Conservation (phyloP, 2,113 vertebrate genomes). For the Perca flavescens region DNA sequence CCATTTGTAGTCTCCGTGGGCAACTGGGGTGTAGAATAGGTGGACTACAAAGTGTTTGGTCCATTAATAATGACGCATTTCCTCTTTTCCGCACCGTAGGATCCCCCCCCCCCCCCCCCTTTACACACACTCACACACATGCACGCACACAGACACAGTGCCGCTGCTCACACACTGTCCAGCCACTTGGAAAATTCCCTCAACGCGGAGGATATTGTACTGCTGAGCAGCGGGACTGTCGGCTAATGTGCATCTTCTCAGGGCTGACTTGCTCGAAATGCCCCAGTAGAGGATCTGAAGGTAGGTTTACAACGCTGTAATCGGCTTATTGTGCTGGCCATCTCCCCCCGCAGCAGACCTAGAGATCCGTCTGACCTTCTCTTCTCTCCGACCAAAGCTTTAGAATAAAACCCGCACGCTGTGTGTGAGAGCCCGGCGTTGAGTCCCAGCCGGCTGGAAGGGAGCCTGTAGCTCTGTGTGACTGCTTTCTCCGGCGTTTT, state of each 20-base stretch:
- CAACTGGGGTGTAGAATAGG: background rate
- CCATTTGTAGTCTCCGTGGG: background rate
- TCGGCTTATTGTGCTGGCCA: constrained; percentile 56
- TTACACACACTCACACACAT: constrained; percentile 49
- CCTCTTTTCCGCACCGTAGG: constrained; percentile 71
- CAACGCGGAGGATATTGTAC: constrained; percentile 71
- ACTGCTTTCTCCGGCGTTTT: background rate
- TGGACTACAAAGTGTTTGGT: constrained; percentile 76
- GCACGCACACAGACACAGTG: constrained; percentile 37
- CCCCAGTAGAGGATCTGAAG: constrained; percentile 72
- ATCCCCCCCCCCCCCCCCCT: constrained; percentile 52
- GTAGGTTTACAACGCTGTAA: constrained; percentile 68
- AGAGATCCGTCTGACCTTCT: constrained; percentile 59
- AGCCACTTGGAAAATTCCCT: constrained; percentile 72
- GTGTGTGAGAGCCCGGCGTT: constrained; percentile 29
- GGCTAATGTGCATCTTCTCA: constrained; percentile 69
- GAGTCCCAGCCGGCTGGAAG: constrained; percentile 26
- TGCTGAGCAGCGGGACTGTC: constrained; percentile 68
- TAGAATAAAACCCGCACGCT: constrained; percentile 40
- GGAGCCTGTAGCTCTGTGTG: background rate
- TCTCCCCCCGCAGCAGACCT: constrained; percentile 42
- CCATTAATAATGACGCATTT: constrained; percentile 83
- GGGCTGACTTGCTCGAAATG: constrained; percentile 71
- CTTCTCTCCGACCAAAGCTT: constrained; percentile 49
- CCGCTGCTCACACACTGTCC: constrained; percentile 54